Base-by-base conservation (phyloP, 2,888 invertebrate genomes). In the Netelia fuscicornis region DNA sequence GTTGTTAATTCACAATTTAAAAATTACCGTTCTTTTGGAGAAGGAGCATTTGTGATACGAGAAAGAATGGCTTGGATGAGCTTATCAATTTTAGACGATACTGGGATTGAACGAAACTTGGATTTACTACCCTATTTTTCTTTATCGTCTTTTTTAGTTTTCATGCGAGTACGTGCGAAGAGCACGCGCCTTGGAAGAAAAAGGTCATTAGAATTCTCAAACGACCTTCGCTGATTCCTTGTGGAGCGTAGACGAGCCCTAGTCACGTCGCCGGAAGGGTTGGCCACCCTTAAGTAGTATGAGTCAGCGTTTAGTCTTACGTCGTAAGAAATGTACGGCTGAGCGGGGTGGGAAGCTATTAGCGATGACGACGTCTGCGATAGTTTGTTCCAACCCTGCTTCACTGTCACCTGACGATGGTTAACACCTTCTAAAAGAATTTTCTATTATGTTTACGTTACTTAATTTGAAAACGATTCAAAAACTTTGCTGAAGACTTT, bases 261-360 rank as follows among this genome's bases (percentile, higher is more conserved):
- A 58, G 56, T 42, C 58, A 30, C 56, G 11, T 17, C 48, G 44
- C 20, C 25, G 62, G 44, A 68, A 54, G 67, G 44, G 17, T 48
- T 37, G 13, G 70, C 23, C 70, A 8, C 44, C 70, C 70, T 70
- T n/a, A 54, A 70, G 70, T 54, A 70, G 70, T 52, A 70, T 81
- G 81, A 81, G 44, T 81, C 77, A 77, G 54, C 77, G 64, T 30
- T 81, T 44, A 48, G 64, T 76, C 42, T 25, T 44, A 25, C 52
- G n/a, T 42, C 44, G 30, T 64, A 37, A 25, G 9, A 42, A 62
- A 11, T 25, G n/a, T 20, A 11, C 11, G 25, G 23, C 23, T 23
- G 44, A 6, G 54, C 25, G 25, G 10, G 11, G 44, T 20, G 10
- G 64, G 42, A 0, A 44, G 42, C 52, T 42, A 78, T 78, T 62